These are phyloP conservation scores for Calidris pygmaea DNA, from an alignment of 2,113 vertebrate species.

Conservation along the genomic window DNA sequence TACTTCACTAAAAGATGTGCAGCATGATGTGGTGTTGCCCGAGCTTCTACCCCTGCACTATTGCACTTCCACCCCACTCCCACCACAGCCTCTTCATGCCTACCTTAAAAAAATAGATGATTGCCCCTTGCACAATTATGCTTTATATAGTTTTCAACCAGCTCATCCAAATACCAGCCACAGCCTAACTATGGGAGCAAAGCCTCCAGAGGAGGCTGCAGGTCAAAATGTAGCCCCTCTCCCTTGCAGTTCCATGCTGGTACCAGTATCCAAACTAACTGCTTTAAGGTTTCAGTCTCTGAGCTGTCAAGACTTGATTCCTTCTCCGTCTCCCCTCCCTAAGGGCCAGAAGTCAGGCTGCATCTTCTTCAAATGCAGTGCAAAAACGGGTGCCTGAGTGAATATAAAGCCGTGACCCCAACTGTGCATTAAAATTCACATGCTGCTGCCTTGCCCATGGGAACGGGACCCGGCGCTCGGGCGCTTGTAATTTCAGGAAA, in stretches of 20 bases:
- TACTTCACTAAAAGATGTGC: neutral
- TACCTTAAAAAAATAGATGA: neutral
- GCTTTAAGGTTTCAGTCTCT: neutral
- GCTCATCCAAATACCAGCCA: neutral
- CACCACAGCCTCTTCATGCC: neutral
- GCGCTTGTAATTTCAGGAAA: slow-evolving; percentile 37
- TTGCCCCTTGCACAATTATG: neutral
- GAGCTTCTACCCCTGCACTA: neutral
- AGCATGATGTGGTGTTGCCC: neutral
- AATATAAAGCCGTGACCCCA: slow-evolving; percentile 22
- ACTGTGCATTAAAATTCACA: neutral
- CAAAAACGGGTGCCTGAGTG: neutral
- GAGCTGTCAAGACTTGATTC: neutral
- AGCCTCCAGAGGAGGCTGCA: neutral
- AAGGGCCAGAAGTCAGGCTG: neutral
- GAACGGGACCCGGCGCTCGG: neutral
- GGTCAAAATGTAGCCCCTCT: neutral
- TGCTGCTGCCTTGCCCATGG: slow-evolving; percentile 45
- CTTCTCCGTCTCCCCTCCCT: neutral
- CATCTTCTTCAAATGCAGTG: neutral
- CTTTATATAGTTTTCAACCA: neutral
- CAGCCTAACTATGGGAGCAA: neutral
- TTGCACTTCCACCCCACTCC: accelerated
- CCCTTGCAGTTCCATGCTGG: neutral
- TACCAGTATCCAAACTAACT: neutral